Percentiles rank a stretch among this genome's conserved stretches.
phyloP scores from a whole-genome alignment of 2,888 invertebrate genomes.

The Vesta saturnalis region DNA sequence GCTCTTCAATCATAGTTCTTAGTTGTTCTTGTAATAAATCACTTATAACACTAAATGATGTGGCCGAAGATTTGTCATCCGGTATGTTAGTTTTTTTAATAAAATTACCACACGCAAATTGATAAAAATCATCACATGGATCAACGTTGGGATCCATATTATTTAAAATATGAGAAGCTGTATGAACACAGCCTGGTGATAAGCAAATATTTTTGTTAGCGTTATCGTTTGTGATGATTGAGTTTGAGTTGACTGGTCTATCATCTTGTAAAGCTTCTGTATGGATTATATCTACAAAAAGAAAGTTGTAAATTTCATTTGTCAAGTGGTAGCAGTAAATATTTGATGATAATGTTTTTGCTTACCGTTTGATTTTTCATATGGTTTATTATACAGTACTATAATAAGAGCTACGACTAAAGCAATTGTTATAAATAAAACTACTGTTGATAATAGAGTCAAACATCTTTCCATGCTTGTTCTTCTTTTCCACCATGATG shows the following conservation, averaged over 20 bases:
- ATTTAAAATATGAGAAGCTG: slow-evolving; percentile 77
- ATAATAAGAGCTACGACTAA: slow-evolving; percentile 71
- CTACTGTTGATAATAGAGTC: slow-evolving; percentile 68
- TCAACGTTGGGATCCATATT: slow-evolving; percentile 77
- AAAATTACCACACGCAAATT: slow-evolving; percentile 82
- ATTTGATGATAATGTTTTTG: neutral
- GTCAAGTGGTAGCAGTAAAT: neutral
- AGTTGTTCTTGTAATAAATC: slow-evolving; percentile 80
- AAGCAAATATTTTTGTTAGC: slow-evolving; percentile 69
- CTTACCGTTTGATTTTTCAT: slow-evolving; percentile 35
- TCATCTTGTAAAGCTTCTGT: slow-evolving; percentile 38
- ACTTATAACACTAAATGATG: slow-evolving; percentile 79
- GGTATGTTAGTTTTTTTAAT: slow-evolving; percentile 77
- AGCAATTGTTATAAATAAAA: slow-evolving; percentile 70
- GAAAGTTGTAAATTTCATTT: neutral
- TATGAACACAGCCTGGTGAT: slow-evolving; percentile 81
- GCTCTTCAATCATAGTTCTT: slow-evolving; percentile 74
- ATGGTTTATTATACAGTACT: slow-evolving; percentile 59
- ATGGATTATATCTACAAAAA: slow-evolving; percentile 3
- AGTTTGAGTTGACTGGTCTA: slow-evolving; percentile 44
- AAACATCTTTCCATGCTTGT: slow-evolving; percentile 77
- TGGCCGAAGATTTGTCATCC: slow-evolving; percentile 83
- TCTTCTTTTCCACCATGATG: slow-evolving; percentile 84
- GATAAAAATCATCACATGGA: slow-evolving; percentile 86
- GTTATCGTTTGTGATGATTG: slow-evolving; percentile 48